These are phyloP conservation scores for Merluccius polli DNA, from an alignment of 2,797 vertebrate genomes.

Conservation along the genomic window DNA sequence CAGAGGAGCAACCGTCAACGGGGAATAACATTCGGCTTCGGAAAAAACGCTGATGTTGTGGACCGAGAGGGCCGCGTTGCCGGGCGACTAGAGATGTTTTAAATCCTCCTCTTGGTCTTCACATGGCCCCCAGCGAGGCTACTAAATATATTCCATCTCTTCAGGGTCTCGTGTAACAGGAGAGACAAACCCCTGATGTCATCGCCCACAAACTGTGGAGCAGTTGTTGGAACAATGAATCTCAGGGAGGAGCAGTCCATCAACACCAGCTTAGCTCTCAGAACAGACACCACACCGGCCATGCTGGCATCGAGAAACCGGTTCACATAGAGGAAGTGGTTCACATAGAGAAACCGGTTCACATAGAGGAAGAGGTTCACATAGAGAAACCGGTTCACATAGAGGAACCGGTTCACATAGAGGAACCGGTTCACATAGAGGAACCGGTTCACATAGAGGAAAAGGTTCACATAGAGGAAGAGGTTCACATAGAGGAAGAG, in stretches of 20 bases:
- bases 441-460: too few species aligned
- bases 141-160: background rate
- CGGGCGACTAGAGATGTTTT: background rate
- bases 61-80: background rate
- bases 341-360: background rate
- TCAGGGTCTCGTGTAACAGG: background rate
- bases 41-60: background rate
- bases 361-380: too few species aligned
- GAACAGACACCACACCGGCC: background rate
- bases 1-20: too few species aligned
- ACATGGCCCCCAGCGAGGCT: background rate
- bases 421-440: too few species aligned
- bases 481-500: too few species aligned
- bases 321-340: background rate
- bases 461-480: too few species aligned
- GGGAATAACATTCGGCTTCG: too few species aligned
- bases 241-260: background rate
- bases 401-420: too few species aligned
- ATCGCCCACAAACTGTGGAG: background rate
- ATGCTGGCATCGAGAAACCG: background rate
- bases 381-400: too few species aligned
- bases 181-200: background rate
- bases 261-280: background rate
- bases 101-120: background rate
- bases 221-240: background rate